Evolutionary conservation across 2,797 vertebrate genomes (phyloP).

Genomic region (Brachyrhaphis roseni): DNA sequence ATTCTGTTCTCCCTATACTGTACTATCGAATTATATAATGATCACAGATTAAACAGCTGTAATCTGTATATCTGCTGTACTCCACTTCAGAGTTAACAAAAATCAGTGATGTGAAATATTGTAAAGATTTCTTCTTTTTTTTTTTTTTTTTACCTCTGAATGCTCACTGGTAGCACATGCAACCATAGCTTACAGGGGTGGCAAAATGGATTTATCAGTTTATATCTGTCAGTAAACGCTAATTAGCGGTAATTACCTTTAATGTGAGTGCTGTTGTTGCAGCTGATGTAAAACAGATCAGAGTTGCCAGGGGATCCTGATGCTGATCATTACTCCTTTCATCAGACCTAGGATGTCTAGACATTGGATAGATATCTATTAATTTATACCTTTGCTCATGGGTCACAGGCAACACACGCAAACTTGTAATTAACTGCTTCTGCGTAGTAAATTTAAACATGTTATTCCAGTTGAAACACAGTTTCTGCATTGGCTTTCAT

Average conservation of each 20-base stretch:
- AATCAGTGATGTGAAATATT: neutral
- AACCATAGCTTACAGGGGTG: neutral
- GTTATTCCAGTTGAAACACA: neutral
- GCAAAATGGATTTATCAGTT: neutral
- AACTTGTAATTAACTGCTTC: neutral
- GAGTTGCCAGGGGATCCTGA: neutral
- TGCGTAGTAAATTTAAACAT: neutral
- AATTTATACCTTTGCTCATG: neutral
- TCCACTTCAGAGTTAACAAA: neutral
- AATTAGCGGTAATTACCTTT: neutral
- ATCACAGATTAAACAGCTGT: neutral
- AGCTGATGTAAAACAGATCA: constrained; percentile 1
- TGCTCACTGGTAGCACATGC: neutral
- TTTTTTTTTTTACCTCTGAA: neutral
- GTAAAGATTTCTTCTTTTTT: no score
- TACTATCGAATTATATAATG: neutral
- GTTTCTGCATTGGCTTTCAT: neutral
- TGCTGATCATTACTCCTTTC: neutral
- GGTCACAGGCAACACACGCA: neutral
- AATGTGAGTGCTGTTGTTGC: neutral
- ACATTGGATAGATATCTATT: neutral
- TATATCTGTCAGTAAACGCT: neutral
- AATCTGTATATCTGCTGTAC: neutral
- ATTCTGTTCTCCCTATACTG: neutral
- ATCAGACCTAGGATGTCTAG: neutral